phyloP scores from a whole-genome alignment of 2,888 invertebrate species.

The Diadegma fenestrale region DNA sequence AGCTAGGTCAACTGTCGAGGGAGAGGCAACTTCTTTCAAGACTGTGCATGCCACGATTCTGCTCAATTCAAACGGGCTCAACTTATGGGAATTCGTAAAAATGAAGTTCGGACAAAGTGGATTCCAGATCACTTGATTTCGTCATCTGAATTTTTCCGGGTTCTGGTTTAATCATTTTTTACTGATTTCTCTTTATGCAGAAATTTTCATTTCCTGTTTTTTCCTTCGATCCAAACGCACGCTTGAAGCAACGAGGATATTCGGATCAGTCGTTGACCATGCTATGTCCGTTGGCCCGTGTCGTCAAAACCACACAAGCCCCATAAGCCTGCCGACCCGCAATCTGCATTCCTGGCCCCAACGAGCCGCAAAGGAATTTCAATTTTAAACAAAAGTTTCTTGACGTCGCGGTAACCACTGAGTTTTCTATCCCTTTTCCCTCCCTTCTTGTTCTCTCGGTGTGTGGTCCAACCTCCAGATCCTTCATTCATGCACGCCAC shows the following conservation, averaged over 20 bases:
- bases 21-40: not conserved
- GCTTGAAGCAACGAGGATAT: slow-evolving; percentile 25
- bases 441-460: slow-evolving; percentile 32
- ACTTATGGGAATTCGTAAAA: not conserved
- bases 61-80: not conserved
- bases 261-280: not conserved
- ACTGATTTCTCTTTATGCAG: not conserved
- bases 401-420: slow-evolving; percentile 78
- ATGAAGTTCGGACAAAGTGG: not conserved
- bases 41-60: slow-evolving; percentile 15
- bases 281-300: slow-evolving; percentile 71
- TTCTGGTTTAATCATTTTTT: not conserved
- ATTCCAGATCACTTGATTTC: not conserved
- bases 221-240: slow-evolving; percentile 48
- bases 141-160: not conserved
- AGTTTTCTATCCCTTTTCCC: slow-evolving; percentile 41
- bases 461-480: slow-evolving; percentile 40
- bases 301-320: slow-evolving; percentile 70
- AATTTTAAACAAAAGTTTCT: slow-evolving; percentile 83
- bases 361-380: slow-evolving; percentile 83
- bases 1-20: slow-evolving; percentile 1
- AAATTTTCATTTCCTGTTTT: not conserved
- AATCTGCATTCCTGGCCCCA: slow-evolving; percentile 82
- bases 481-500: slow-evolving; percentile 73
- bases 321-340: slow-evolving; percentile 63